phyloP scores from a whole-genome alignment of 1,140 invertebrate species.

The Bombus haemorrhoidalis region DNA sequence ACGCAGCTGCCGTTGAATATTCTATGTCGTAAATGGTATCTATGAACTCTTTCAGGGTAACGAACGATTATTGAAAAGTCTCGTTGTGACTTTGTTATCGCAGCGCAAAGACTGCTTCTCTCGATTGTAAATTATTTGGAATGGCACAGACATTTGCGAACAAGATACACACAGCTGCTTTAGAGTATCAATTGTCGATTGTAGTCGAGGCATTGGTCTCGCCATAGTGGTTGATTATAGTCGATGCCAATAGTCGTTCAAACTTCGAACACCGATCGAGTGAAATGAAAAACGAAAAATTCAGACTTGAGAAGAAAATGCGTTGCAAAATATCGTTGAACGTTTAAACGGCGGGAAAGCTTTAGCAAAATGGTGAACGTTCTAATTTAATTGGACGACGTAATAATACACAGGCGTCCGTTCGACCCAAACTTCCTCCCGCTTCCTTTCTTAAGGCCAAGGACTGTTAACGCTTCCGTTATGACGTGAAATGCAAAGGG shows the following conservation, averaged over 20 bases:
- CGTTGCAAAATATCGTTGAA: not conserved
- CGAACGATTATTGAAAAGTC: not conserved
- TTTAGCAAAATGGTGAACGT: too few species aligned
- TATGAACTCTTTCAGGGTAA: not conserved
- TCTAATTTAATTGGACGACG: slow-evolving; percentile 9
- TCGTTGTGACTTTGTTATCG: not conserved
- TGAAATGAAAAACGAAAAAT: not conserved
- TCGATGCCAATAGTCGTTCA: not conserved
- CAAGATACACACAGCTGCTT: slow-evolving; percentile 17
- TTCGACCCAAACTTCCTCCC: not conserved
- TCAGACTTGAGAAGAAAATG: not conserved
- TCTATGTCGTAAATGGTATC: not conserved
- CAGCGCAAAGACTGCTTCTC: not conserved
- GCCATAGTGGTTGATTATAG: not conserved
- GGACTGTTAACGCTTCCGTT: not conserved
- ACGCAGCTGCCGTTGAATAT: slow-evolving; percentile 20
- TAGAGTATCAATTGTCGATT: not conserved
- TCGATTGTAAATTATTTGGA: not conserved
- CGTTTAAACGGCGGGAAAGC: not conserved
- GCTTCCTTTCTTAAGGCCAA: slow-evolving; percentile 2
- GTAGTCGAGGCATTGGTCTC: not conserved
- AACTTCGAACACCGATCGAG: not conserved
- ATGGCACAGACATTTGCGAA: not conserved
- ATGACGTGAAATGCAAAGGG: slow-evolving; percentile 1
- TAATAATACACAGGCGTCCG: not conserved